Evolutionary conservation across 1,140 invertebrate genomes (phyloP).

Genomic region (Macrobrachium nipponense): DNA sequence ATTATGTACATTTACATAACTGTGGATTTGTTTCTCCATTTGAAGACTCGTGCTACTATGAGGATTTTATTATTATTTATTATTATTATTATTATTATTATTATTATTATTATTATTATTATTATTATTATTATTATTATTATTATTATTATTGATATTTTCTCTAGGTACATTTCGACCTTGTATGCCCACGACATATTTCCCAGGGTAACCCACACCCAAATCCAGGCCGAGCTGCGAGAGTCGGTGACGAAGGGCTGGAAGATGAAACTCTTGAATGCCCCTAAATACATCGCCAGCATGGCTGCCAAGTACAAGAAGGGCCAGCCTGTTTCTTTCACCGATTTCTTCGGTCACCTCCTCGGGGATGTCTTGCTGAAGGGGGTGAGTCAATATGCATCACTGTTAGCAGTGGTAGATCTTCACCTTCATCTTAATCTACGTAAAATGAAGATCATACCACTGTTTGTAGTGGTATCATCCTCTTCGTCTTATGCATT

Average conservation of each 20-base stretch:
- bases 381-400: slow-evolving; percentile 66
- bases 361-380: slow-evolving; percentile 70
- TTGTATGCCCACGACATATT: slow-evolving; percentile 69
- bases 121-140: background rate
- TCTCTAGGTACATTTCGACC: slow-evolving; percentile 62
- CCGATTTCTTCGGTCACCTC: slow-evolving; percentile 71
- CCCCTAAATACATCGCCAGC: slow-evolving; percentile 67
- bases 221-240: slow-evolving; percentile 69
- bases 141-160: slow-evolving; percentile 3
- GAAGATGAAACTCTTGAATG: slow-evolving; percentile 66
- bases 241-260: slow-evolving; percentile 68
- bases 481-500: no score
- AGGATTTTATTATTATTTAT: background rate
- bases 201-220: slow-evolving; percentile 66
- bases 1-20: no score
- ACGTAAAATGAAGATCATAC: no score
- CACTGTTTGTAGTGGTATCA: no score
- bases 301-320: slow-evolving; percentile 68
- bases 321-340: slow-evolving; percentile 71
- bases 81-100: background rate
- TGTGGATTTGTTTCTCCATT: no score
- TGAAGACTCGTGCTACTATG: no score
- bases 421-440: no score
- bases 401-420: no score
- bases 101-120: background rate